phyloP scores from a whole-genome alignment of 2,888 invertebrate species.

The Keiferia lycopersicella region DNA sequence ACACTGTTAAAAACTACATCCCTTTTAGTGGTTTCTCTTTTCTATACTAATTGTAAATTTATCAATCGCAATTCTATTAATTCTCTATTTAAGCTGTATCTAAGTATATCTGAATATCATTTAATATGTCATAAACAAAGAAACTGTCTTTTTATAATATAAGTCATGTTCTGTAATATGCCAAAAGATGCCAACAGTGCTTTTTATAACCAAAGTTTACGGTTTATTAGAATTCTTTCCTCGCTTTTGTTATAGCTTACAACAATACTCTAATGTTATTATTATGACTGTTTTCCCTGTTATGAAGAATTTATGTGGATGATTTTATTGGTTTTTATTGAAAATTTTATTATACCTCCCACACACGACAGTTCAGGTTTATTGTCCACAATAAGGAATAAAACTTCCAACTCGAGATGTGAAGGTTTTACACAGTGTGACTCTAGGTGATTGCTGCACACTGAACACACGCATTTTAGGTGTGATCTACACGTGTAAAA shows the following conservation, averaged over 20 bases:
- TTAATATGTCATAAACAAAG: not conserved
- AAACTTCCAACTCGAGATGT: not conserved
- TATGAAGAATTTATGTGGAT: conserved; percentile 20
- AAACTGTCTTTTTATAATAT: not conserved
- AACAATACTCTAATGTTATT: conserved; percentile 21
- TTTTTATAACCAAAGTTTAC: conserved; percentile 10
- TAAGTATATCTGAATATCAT: not conserved
- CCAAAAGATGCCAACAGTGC: no score
- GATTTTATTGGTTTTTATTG: conserved; percentile 23
- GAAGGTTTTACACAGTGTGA: not conserved
- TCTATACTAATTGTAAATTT: no score
- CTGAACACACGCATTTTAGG: not conserved
- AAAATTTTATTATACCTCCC: conserved; percentile 19
- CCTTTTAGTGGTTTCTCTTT: not conserved
- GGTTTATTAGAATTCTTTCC: conserved; percentile 7
- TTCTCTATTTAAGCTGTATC: no score
- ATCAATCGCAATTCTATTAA: no score
- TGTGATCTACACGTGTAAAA: no score
- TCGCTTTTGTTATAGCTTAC: conserved; percentile 19
- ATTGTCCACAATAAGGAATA: conserved; percentile 15
- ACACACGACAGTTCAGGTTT: conserved; percentile 17
- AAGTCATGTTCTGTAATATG: not conserved
- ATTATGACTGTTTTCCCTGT: conserved; percentile 21
- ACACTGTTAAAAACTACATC: not conserved
- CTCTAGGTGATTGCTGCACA: not conserved